A percentile compares a stretch with the other conserved stretches of the same genome.
These are phyloP conservation scores for Drosophila paulistorum DNA, from an alignment of 1,140 invertebrate genomes.

Conservation along the genomic window DNA sequence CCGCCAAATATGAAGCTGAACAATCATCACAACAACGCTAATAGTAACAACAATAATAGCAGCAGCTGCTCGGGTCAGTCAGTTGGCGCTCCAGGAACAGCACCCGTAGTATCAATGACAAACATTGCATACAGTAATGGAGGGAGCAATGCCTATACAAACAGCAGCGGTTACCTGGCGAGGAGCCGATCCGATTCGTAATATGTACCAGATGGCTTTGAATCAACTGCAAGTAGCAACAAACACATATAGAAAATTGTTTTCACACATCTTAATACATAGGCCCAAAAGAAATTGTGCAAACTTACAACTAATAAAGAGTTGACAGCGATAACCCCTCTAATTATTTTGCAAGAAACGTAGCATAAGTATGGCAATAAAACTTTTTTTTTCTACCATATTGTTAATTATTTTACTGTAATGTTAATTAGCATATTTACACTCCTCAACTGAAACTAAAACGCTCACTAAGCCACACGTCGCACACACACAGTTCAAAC, in stretches of 20 bases:
- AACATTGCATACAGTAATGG: constrained; percentile 84
- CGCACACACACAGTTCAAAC: neutral
- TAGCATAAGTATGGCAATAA: constrained; percentile 81
- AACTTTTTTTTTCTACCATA: constrained; percentile 77
- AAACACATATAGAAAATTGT: neutral
- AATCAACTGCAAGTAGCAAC: constrained; percentile 38
- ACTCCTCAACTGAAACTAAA: constrained; percentile 45
- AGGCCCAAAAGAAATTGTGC: constrained; percentile 67
- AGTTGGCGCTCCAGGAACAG: constrained; percentile 84
- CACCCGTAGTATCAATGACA: constrained; percentile 84
- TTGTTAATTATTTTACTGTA: constrained; percentile 78
- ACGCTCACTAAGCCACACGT: constrained; percentile 27
- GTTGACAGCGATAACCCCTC: constrained; percentile 55
- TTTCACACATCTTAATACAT: constrained; percentile 19
- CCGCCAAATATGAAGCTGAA: constrained; percentile 94
- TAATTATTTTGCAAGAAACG: constrained; percentile 82
- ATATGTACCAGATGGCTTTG: constrained; percentile 17
- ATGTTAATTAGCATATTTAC: constrained; percentile 81
- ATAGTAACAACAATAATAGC: constrained; percentile 36
- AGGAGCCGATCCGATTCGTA: constrained; percentile 80
- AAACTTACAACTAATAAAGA: constrained; percentile 42
- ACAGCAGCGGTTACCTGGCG: constrained; percentile 83
- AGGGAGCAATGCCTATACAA: constrained; percentile 45
- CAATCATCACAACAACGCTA: constrained; percentile 43
- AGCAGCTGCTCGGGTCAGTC: constrained; percentile 63